Evolutionary conservation across 2,797 vertebrate genomes (phyloP).

Genomic region (Syndactyla subalaris): DNA sequence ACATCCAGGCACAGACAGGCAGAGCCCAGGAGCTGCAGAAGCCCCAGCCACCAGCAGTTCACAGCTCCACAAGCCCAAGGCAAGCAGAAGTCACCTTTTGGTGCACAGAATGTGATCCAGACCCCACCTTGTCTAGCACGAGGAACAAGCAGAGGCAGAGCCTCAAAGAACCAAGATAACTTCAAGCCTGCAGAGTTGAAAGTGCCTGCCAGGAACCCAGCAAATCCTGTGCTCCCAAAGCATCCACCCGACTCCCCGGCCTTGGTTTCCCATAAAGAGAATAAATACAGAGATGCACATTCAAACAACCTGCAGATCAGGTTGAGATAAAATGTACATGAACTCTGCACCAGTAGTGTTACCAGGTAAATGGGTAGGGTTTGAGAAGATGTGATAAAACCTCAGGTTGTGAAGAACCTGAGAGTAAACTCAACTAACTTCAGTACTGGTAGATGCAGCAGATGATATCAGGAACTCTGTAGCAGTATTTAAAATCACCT

Average conservation of each 20-base stretch:
- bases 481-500: not conserved
- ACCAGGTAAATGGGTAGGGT: not conserved
- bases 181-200: not conserved
- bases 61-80: not conserved
- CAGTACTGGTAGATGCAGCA: not conserved
- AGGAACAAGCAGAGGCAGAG: constrained; percentile 8
- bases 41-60: not conserved
- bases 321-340: not conserved
- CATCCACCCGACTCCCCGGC: not conserved
- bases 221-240: not conserved
- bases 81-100: not conserved
- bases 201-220: not conserved
- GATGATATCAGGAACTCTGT: not conserved
- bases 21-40: not conserved
- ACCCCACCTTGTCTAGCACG: not conserved
- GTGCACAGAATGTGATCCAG: not conserved
- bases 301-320: not conserved
- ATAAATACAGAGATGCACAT: not conserved
- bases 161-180: not conserved
- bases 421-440: not conserved
- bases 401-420: not conserved
- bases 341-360: not conserved
- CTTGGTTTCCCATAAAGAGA: not conserved
- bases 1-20: not conserved
- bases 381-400: not conserved